A percentile compares a stretch with the other conserved stretches of the same genome.
Conservation (phyloP, 2,888 invertebrate species). For the Aphidius colemani region DNA sequence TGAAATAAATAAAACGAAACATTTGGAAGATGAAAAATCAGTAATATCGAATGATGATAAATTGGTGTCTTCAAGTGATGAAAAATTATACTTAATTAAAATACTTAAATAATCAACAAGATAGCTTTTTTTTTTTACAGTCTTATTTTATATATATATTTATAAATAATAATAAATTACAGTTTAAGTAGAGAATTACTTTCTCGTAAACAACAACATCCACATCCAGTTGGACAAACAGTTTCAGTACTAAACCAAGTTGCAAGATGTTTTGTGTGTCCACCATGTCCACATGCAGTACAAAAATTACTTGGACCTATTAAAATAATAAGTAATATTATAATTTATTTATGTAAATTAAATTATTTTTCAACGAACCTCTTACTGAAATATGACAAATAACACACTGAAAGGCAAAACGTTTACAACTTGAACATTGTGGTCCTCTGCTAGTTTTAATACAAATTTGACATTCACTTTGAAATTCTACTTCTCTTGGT, state of each 20-base stretch:
- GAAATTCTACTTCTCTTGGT: constrained; percentile 73
- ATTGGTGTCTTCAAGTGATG: constrained; percentile 1
- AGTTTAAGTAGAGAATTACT: constrained; percentile 64
- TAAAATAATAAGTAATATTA: constrained; percentile 23
- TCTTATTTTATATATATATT: constrained; percentile 17
- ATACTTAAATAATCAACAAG: constrained; percentile 14
- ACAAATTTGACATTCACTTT: constrained; percentile 75
- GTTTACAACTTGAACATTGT: constrained; percentile 75
- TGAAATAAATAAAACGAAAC: constrained; percentile 47
- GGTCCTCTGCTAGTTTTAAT: constrained; percentile 69
- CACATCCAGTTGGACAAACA: constrained; percentile 90
- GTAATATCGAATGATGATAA: constrained; percentile 17
- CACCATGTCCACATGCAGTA: constrained; percentile 90
- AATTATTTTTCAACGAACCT: constrained; percentile 61
- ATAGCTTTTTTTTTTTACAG: constrained; percentile 13
- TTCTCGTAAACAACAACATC: constrained; percentile 83
- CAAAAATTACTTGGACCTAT: constrained; percentile 79
- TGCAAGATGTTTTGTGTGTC: constrained; percentile 83
- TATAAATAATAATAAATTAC: constrained; percentile 38
- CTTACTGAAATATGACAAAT: constrained; percentile 86
- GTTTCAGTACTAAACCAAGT: constrained; percentile 80
- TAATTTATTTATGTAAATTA: constrained; percentile 1
- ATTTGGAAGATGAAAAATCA: constrained; percentile 34
- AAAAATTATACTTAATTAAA: constrained; percentile 30
- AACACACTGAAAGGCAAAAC: constrained; percentile 77